Conservation (phyloP, 2,113 vertebrate species). For the Pterocles burchelli region DNA sequence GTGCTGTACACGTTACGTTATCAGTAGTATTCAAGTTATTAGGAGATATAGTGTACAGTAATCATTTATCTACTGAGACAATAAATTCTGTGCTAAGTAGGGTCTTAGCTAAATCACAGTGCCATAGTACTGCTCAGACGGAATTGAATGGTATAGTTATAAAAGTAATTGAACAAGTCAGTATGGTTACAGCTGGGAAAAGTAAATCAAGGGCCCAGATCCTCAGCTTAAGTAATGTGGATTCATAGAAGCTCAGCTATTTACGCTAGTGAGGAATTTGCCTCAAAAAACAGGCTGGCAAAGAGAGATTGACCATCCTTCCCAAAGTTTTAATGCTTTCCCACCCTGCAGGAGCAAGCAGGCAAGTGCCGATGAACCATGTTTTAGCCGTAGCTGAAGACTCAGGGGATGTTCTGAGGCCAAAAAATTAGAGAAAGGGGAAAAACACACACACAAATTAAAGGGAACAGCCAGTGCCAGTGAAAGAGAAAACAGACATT, state of each 20-base stretch:
- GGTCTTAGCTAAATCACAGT: slow-evolving; percentile 47
- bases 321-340: background rate
- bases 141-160: slow-evolving; percentile 52
- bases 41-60: slow-evolving; percentile 42
- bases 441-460: background rate
- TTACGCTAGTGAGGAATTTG: background rate
- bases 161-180: slow-evolving; percentile 51
- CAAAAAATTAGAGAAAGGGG: background rate
- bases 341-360: background rate
- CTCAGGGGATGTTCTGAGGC: background rate
- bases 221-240: background rate
- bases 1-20: slow-evolving; percentile 20
- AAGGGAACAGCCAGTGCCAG: background rate
- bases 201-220: slow-evolving; percentile 45
- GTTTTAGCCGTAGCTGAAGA: background rate
- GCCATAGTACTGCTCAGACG: slow-evolving; percentile 32
- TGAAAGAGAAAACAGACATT: background rate
- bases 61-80: slow-evolving; percentile 61
- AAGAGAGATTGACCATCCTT: background rate
- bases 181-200: slow-evolving; percentile 46
- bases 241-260: slow-evolving; percentile 10
- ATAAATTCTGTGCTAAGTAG: slow-evolving; percentile 54
- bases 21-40: slow-evolving; percentile 50
- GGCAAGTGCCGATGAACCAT: background rate
- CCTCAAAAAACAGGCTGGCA: background rate